Evolutionary conservation across 2,113 vertebrate species (phyloP).

Genomic region (Electrona antarctica): DNA sequence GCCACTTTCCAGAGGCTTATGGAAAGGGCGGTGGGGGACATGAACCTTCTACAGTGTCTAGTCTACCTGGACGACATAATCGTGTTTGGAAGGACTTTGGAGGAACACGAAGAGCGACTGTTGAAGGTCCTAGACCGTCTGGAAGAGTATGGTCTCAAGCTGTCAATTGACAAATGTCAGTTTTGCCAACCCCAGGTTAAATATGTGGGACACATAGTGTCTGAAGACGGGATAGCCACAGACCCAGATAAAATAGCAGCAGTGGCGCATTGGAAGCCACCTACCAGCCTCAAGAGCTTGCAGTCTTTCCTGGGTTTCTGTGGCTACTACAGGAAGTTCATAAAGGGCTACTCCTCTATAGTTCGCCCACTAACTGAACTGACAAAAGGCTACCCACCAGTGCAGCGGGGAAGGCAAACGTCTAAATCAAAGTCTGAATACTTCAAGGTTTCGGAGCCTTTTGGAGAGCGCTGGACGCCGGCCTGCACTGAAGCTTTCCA

Average conservation of each 20-base stretch:
- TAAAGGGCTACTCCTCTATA: not conserved
- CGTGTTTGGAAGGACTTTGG: too few species aligned
- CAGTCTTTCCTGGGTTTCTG: not conserved
- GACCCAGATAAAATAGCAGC: not conserved
- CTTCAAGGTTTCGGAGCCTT: conserved; percentile 1
- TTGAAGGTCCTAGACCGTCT: too few species aligned
- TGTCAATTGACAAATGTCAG: too few species aligned
- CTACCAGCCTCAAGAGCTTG: not conserved
- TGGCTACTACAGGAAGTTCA: not conserved
- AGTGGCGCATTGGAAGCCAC: not conserved
- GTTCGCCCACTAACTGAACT: not conserved
- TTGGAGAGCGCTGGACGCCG: conserved; percentile 3
- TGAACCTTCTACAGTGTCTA: not conserved
- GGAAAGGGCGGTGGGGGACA: too few species aligned
- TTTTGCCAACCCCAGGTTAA: too few species aligned
- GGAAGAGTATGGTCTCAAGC: too few species aligned
- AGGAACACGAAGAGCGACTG: too few species aligned
- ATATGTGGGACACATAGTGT: too few species aligned
- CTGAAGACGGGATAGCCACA: too few species aligned
- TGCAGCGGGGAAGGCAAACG: too few species aligned
- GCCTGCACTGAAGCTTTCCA: not conserved
- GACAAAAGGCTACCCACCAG: not conserved
- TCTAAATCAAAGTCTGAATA: not conserved
- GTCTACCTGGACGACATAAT: too few species aligned
- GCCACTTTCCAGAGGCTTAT: too few species aligned